phyloP scores from a whole-genome alignment of 2,888 invertebrate genomes.

The Tenthredo scrophulariae region DNA sequence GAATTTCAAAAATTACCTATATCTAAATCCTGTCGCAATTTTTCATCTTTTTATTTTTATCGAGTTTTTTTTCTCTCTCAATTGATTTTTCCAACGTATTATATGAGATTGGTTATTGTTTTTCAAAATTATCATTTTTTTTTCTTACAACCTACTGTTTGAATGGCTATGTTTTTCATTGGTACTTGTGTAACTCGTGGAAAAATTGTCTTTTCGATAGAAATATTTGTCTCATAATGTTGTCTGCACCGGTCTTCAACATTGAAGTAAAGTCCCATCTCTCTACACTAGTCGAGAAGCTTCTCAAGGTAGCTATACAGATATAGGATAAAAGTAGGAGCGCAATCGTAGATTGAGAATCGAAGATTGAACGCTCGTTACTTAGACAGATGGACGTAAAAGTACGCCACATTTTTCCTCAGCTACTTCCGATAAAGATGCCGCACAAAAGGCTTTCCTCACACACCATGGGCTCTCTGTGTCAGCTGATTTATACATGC shows the following conservation, averaged over 20 bases:
- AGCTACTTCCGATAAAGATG: slow-evolving; percentile 33
- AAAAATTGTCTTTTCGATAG: not conserved
- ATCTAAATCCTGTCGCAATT: too few species aligned
- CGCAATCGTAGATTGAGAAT: slow-evolving; percentile 41
- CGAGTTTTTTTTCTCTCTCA: too few species aligned
- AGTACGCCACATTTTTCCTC: slow-evolving; percentile 47
- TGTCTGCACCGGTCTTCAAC: not conserved
- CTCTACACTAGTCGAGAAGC: not conserved
- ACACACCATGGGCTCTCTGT: slow-evolving; percentile 5
- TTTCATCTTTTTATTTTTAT: too few species aligned
- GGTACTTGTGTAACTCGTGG: not conserved
- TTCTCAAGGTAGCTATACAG: not conserved
- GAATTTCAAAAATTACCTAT: too few species aligned
- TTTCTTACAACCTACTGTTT: not conserved
- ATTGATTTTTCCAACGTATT: too few species aligned
- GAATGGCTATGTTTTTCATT: not conserved
- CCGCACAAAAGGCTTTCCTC: slow-evolving; percentile 11
- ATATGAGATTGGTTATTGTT: not conserved
- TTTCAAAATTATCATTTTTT: not conserved
- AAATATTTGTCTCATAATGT: not conserved
- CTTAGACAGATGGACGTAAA: slow-evolving; percentile 34
- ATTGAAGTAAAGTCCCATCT: not conserved
- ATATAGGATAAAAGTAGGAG: slow-evolving; percentile 24
- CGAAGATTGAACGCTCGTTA: slow-evolving; percentile 52
- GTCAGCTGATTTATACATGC: slow-evolving; percentile 10